Evolutionary conservation across 2,888 invertebrate species (phyloP).

Genomic region (Lycaena phlaeas): DNA sequence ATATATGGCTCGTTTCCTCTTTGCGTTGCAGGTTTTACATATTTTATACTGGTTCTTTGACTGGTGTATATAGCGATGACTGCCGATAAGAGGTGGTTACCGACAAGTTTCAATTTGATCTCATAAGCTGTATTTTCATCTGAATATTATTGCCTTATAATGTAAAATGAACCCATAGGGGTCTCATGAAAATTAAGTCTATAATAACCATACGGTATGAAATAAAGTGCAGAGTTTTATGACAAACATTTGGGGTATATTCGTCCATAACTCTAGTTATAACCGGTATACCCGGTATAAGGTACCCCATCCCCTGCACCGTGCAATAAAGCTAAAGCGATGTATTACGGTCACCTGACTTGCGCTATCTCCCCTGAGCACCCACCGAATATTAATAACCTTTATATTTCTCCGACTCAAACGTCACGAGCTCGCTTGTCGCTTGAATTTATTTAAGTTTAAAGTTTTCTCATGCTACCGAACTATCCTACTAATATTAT

Average conservation of each 20-base stretch:
- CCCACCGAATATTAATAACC: constrained; percentile 60
- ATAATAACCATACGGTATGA: background rate
- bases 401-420: constrained; percentile 54
- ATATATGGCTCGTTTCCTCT: background rate
- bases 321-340: constrained; percentile 23
- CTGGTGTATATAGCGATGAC: too few species aligned
- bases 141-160: background rate
- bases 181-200: constrained; percentile 3
- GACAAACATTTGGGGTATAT: background rate
- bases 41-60: too few species aligned
- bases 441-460: constrained; percentile 42
- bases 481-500: too few species aligned
- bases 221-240: constrained; percentile 1
- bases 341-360: constrained; percentile 50
- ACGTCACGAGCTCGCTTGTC: constrained; percentile 52
- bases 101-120: too few species aligned
- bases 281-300: constrained; percentile 10
- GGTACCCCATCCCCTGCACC: constrained; percentile 8
- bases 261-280: constrained; percentile 1
- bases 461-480: constrained; percentile 21
- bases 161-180: background rate
- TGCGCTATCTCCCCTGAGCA: constrained; percentile 52
- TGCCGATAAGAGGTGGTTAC: too few species aligned
- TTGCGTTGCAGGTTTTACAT: background rate
- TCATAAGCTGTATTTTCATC: too few species aligned